Evolutionary conservation across 2,888 invertebrate species (phyloP).

Genomic region (Mythimna vitellina): DNA sequence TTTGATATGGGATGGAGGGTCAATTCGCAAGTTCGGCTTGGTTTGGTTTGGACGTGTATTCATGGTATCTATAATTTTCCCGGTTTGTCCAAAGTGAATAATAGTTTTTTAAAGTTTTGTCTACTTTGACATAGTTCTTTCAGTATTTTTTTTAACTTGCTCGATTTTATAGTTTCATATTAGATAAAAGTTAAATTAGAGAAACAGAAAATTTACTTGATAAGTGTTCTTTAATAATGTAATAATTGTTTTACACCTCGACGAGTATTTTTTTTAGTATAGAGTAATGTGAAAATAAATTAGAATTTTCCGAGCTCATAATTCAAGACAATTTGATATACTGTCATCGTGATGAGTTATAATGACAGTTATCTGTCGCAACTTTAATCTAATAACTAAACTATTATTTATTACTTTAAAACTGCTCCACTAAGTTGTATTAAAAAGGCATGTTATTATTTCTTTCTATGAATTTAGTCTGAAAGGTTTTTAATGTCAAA

Average conservation of each 20-base stretch:
- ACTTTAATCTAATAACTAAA: not conserved
- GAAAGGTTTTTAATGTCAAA: constrained; percentile 23
- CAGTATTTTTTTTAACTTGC: not conserved
- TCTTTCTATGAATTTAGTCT: constrained; percentile 21
- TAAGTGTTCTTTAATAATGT: not conserved
- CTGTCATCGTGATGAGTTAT: not conserved
- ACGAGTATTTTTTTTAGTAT: not conserved
- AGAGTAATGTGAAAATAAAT: not conserved
- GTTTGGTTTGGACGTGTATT: constrained; percentile 39
- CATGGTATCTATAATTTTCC: constrained; percentile 10
- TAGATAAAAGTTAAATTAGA: not conserved
- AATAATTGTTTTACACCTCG: not conserved
- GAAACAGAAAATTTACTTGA: not conserved
- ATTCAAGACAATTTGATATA: not conserved
- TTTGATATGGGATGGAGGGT: constrained; percentile 48
- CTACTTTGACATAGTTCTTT: not conserved
- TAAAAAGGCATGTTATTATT: not conserved
- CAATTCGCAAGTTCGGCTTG: constrained; percentile 20
- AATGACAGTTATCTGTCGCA: not conserved
- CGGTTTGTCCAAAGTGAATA: not conserved
- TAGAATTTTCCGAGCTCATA: not conserved
- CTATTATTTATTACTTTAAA: not conserved
- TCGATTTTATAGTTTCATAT: no score
- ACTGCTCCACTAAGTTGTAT: not conserved
- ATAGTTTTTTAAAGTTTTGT: constrained; percentile 4